Base-by-base conservation (phyloP, 1,140 invertebrate species). In the Contarinia nasturtii region DNA sequence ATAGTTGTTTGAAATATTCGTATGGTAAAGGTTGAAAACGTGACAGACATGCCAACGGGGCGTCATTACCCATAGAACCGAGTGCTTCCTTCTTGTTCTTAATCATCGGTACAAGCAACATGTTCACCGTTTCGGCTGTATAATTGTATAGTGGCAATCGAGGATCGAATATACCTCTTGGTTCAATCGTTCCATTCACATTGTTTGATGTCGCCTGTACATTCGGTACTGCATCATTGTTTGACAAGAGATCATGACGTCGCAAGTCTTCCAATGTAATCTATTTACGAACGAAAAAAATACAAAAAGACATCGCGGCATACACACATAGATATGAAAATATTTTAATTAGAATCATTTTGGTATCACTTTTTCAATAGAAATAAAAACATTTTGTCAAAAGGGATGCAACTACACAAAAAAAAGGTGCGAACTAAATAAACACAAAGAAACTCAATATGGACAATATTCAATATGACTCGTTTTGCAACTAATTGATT, bases 1-100 rank as follows among this genome's bases (percentile, higher is more conserved):
- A 98, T n/a, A 98, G 70, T 65, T 99, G 95, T 62, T 98, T 97
- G 68, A 99, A 98, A 63, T 98, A 99, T 53, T 93, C 89, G 64
- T 95, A 98, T 1, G 88, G 72, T 42, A 96, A 67, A 2, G 95
- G 95, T 59, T 93, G 88, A 67, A 91, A 97, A 54, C 80, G 70
- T 4, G 94, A 98, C 8, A 98, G 72, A 59, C 94, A 98, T 7
- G 95, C 94, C 48, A 98, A 65, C 0, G 95, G 94, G 1, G 90
- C 86, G 69, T 99, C 95, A 64, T 98, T 98, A 40, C 95, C 95
- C 95, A 99, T 98, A 4, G 92, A 96, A 27, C 95, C 95, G 12
- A 98, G 68, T 5, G 94, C 90, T 77, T 99, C 95, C 71, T 98
- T 98, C 61, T 93, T 93, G 51, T 90, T 92, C 57, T 86, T 80